Evolutionary conservation across 2,888 invertebrate genomes (phyloP), one percentile per base, ranked within the genome.

Genomic region (Automeris io): DNA sequence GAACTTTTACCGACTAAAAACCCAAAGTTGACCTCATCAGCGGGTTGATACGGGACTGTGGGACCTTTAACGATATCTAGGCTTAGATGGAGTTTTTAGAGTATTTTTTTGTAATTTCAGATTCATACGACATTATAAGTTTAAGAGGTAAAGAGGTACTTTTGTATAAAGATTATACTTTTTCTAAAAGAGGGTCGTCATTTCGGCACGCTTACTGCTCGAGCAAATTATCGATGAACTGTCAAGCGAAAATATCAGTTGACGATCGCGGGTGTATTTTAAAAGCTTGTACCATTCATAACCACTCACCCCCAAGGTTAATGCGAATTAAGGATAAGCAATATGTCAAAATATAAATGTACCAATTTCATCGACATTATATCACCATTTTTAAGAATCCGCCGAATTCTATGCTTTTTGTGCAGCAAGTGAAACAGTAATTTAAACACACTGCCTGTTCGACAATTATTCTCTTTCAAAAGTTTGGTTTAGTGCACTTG

Each of bases 221-320:
- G 0, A 53, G 43, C 11, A 54, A 35, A 26, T 0, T 8, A 0
- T 26, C 16, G 1, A 35, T 33, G 11, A 31, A 37, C 1, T 68
- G 69, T 34, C 39, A 36, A 1, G 62, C 68, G 4, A 51, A 39
- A n/a, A 39, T 68, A 5, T 48, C 18, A 3, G 23, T 68, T 1
- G 45, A 57, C n/a, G 18, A 9, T 0, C 16, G 44, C 12, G 60
- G 61, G 0, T 26, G 33, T 2, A 42, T 67, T 5, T 29, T 46
- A n/a, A 11, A 1, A n/a, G 49, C 46, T 1, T 8, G 18, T 1
- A 42, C 41, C 0, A 37, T 50, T 2, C 67, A 68, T 21, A 58
- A 52, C 18, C 68, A 68, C 18, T 45, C 52, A 0, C 65, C 63
- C 1, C 47, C 56, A 8, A 35, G 46, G 1, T 26, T 56, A 0